Percentiles rank a stretch among this genome's conserved stretches.
Conservation (phyloP, 2,888 invertebrate species). For the Crocallis elinguaria region DNA sequence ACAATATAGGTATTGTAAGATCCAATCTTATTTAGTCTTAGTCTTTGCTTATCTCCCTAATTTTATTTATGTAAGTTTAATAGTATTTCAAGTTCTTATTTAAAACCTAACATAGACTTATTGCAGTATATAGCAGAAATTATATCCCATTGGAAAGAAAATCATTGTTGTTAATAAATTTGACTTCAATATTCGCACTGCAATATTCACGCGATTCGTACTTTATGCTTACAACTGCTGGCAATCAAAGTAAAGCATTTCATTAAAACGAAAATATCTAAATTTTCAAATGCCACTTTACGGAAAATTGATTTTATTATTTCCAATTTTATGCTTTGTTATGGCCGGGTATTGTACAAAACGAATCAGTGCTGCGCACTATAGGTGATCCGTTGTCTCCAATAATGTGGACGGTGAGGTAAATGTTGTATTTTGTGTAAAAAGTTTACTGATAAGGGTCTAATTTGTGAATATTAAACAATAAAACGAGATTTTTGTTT, state of each 20-base stretch:
- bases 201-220: too few species aligned
- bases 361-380: constrained; percentile 22
- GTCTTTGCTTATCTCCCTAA: neutral
- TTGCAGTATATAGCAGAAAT: neutral
- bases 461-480: constrained; percentile 52
- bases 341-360: neutral
- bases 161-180: neutral
- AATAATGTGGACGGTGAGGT: constrained; percentile 14
- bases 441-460: constrained; percentile 49
- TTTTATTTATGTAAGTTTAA: neutral
- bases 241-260: too few species aligned
- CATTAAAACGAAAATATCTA: too few species aligned
- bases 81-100: neutral
- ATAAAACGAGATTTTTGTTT: constrained; percentile 33
- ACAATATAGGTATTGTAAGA: neutral
- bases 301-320: neutral
- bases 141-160: neutral
- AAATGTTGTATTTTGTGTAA: constrained; percentile 50
- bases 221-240: too few species aligned
- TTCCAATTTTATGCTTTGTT: neutral
- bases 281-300: neutral
- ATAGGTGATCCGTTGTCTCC: constrained; percentile 13
- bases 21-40: neutral
- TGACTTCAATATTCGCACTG: neutral
- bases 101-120: neutral